phyloP scores from a whole-genome alignment of 2,888 invertebrate species.

The Drosophila anceps region DNA sequence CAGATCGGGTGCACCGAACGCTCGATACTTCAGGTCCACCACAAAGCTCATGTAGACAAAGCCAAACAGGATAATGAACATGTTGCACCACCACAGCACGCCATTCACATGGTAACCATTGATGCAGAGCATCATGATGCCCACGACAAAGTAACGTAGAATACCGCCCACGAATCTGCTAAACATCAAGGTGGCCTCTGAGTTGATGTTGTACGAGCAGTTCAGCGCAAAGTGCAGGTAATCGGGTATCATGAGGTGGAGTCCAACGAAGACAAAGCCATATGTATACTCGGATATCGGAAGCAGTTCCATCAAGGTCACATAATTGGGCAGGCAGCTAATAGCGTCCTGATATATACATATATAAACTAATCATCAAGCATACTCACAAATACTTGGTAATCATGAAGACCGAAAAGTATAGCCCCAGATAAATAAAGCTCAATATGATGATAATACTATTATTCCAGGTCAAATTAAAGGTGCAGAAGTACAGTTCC shows the following conservation, averaged over 20 bases:
- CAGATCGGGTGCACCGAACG: conserved; percentile 1
- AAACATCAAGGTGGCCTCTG: conserved; percentile 23
- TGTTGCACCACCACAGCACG: conserved; percentile 42
- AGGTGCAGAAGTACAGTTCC: conserved; percentile 21
- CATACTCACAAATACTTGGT: conserved; percentile 47
- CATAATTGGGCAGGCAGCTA: conserved; percentile 58
- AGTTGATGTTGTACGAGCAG: not conserved
- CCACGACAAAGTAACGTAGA: conserved; percentile 30
- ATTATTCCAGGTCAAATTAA: conserved; percentile 17
- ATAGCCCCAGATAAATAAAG: not conserved
- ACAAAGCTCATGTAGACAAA: conserved; percentile 17
- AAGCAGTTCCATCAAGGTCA: conserved; percentile 41
- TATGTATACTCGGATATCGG: conserved; percentile 40
- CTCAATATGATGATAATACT: not conserved
- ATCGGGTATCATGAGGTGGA: conserved; percentile 23
- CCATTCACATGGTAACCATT: conserved; percentile 33
- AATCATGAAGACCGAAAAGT: conserved; percentile 15
- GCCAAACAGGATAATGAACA: conserved; percentile 41
- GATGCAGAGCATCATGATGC: conserved; percentile 40
- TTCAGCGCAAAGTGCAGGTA: conserved; percentile 7
- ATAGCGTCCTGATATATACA: too few relatives aligned
- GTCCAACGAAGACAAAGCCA: conserved; percentile 37
- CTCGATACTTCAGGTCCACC: conserved; percentile 8
- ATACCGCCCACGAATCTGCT: conserved; percentile 28
- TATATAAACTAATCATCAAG: too few relatives aligned